These are phyloP conservation scores for Calypte anna DNA, from an alignment of 2,113 vertebrate species.

Conservation along the genomic window DNA sequence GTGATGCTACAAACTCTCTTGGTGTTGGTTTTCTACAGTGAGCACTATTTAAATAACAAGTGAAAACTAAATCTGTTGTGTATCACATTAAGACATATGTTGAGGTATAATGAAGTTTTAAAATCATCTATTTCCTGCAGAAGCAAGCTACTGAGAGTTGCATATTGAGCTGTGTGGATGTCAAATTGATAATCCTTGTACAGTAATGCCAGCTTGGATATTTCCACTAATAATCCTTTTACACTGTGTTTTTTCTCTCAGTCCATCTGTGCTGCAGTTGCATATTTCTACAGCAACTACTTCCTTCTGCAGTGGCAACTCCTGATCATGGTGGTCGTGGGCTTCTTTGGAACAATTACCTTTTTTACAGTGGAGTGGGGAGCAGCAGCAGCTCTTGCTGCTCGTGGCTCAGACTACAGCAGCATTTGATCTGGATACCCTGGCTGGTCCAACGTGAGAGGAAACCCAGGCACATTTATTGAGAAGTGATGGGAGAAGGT, in stretches of 20 bases:
- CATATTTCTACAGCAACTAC: conserved; percentile 98
- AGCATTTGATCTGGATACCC: conserved; percentile 80
- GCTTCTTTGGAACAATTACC: conserved; percentile 87
- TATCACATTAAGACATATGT: neutral
- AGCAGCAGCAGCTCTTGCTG: conserved; percentile 70
- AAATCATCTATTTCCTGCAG: neutral
- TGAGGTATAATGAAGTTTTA: neutral
- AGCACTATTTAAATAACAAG: neutral
- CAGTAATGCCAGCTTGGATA: neutral
- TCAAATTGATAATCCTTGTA: neutral
- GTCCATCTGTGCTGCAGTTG: conserved; percentile 93
- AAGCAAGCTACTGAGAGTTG: neutral
- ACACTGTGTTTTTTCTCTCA: conserved; percentile 40
- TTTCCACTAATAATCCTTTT: neutral
- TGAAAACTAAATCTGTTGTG: conserved; percentile 8
- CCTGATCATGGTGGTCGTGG: conserved; percentile 88
- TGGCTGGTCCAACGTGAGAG: neutral
- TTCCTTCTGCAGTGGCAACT: conserved; percentile 96
- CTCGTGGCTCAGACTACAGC: conserved; percentile 82
- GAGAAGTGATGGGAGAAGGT: neutral
- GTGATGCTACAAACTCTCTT: neutral
- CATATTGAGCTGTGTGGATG: neutral
- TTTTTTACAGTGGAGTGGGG: conserved; percentile 89
- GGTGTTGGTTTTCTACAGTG: neutral
- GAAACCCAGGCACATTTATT: accelerated